Conservation (phyloP, 1,140 invertebrate species). For the Pantala flavescens region DNA sequence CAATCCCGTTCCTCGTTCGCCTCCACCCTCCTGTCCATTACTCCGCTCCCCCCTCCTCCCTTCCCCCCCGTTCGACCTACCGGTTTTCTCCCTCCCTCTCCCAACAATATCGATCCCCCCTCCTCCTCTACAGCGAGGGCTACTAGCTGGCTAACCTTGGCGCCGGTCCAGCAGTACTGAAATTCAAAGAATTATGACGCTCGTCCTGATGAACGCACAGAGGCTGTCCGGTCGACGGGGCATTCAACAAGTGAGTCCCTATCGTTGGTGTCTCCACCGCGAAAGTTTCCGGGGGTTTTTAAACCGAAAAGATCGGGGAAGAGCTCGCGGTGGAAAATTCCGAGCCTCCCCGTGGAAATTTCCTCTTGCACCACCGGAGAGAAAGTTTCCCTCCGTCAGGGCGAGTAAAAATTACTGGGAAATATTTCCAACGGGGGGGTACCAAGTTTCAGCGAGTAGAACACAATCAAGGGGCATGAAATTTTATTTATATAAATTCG, state of each 20-base stretch:
- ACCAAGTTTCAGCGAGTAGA: no score
- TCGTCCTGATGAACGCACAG: constrained; percentile 3
- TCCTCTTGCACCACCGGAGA: no score
- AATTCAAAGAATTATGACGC: constrained; percentile 10
- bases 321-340: no score
- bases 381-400: no score
- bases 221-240: background rate
- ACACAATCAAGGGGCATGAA: no score
- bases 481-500: no score
- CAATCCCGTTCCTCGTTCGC: background rate
- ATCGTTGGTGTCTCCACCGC: no score
- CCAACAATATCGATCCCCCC: constrained; percentile 2
- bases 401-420: no score
- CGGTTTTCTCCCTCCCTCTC: constrained; percentile 28
- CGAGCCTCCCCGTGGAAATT: no score
- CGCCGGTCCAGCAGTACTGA: constrained; percentile 1
- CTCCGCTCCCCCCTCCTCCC: constrained; percentile 12
- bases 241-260: constrained; percentile 2
- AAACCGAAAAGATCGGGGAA: no score
- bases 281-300: no score
- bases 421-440: no score
- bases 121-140: background rate
- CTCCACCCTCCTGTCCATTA: constrained; percentile 7
- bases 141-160: constrained; percentile 7
- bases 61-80: constrained; percentile 21